phyloP scores from a whole-genome alignment of 2,113 vertebrate genomes.

The Ifrita kowaldi region DNA sequence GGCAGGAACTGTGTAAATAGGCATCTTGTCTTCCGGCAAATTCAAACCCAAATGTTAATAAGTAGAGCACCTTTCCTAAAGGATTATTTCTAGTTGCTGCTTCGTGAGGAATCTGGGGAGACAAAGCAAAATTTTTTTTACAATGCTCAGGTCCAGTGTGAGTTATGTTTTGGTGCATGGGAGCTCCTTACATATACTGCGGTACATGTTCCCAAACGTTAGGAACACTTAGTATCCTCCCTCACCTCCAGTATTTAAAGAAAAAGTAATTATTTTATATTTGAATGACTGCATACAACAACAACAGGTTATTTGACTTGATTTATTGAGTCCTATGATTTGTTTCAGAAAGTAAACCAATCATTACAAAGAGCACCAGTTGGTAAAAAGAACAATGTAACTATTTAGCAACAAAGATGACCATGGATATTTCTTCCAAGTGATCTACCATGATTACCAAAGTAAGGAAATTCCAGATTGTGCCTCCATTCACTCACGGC shows the following conservation, averaged over 20 bases:
- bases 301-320: neutral
- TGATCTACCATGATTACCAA: neutral
- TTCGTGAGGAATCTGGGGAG: neutral
- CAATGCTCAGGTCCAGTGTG: accelerated
- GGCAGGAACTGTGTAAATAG: neutral
- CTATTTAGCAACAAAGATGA: neutral
- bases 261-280: neutral
- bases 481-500: neutral
- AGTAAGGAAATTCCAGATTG: neutral
- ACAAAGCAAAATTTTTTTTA: neutral
- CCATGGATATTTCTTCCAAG: neutral
- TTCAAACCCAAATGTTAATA: neutral
- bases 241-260: neutral
- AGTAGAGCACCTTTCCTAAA: neutral
- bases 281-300: neutral
- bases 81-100: neutral
- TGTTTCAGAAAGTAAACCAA: neutral
- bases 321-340: neutral
- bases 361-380: neutral
- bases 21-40: conserved; percentile 50
- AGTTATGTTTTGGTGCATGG: neutral
- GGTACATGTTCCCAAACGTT: neutral
- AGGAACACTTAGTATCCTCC: neutral
- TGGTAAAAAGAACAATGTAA: neutral
- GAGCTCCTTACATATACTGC: neutral